These are phyloP conservation scores for Malaclemys terrapin DNA, from an alignment of 2,113 vertebrate genomes.

Conservation along the genomic window DNA sequence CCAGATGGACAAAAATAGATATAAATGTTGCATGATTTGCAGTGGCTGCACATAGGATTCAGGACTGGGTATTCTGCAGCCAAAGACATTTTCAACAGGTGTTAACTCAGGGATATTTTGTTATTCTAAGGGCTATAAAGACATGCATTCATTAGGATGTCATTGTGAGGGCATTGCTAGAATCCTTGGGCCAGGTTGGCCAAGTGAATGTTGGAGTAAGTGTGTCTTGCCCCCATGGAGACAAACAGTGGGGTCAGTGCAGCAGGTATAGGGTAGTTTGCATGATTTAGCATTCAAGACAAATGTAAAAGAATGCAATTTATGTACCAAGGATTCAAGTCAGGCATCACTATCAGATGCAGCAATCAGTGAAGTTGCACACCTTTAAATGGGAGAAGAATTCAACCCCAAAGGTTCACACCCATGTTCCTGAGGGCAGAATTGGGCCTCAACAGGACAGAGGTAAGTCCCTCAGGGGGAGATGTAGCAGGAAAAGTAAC, in stretches of 20 bases:
- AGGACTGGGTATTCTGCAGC: neutral
- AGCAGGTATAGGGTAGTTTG: rapidly evolving
- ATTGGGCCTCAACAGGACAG: neutral
- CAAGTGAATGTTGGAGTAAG: rapidly evolving
- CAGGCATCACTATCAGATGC: neutral
- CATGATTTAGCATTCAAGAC: neutral
- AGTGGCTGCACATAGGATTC: neutral
- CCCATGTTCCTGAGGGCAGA: neutral
- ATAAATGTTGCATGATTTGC: neutral
- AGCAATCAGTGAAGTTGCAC: neutral
- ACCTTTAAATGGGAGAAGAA: neutral
- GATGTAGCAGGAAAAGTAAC: neutral
- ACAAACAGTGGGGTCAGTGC: neutral
- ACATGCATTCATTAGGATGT: rapidly evolving
- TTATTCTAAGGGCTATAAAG: rapidly evolving
- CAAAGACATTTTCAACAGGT: neutral
- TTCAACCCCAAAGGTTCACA: neutral
- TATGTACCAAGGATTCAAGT: neutral
- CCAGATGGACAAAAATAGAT: neutral
- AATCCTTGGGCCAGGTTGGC: rapidly evolving
- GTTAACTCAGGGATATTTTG: neutral
- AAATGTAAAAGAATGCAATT: neutral
- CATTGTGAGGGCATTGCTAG: rapidly evolving
- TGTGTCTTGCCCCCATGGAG: neutral
- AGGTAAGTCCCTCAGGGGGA: neutral